phyloP scores from a whole-genome alignment of 2,113 vertebrate genomes.

The Trematocara stigmaticum region DNA sequence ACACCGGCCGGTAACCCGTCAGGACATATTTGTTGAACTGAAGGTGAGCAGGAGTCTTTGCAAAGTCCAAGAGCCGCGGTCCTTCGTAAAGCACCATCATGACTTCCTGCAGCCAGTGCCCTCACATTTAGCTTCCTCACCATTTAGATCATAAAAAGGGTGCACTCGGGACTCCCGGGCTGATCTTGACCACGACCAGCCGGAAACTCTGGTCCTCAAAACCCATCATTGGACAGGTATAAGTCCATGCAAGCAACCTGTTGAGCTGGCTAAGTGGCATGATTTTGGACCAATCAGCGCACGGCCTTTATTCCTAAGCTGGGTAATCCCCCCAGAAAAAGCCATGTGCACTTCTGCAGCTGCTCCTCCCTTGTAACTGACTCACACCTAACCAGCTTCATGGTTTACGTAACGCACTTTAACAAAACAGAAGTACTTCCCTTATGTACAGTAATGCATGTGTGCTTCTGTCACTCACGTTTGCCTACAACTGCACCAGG shows the following conservation, averaged over 20 bases:
- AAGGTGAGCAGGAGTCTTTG: slow-evolving; percentile 82
- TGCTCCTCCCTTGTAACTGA: slow-evolving; percentile 9
- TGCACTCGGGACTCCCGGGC: background rate
- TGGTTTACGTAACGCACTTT: background rate
- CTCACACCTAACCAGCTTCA: background rate
- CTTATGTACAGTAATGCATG: background rate
- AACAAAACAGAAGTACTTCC: background rate
- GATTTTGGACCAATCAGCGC: slow-evolving; percentile 58
- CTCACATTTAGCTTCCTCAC: slow-evolving; percentile 19
- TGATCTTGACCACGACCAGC: background rate
- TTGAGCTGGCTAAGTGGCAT: slow-evolving; percentile 53
- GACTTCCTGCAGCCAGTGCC: background rate
- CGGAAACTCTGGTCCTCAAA: background rate
- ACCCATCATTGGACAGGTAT: slow-evolving; percentile 41
- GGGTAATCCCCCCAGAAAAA: slow-evolving; percentile 62
- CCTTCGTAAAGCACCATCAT: slow-evolving; percentile 74
- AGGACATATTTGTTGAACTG: slow-evolving; percentile 90
- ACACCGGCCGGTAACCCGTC: slow-evolving; percentile 84
- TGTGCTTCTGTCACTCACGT: background rate
- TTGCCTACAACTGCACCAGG: background rate
- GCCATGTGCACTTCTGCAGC: slow-evolving; percentile 15
- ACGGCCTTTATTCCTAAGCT: slow-evolving; percentile 51
- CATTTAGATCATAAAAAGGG: slow-evolving; percentile 25
- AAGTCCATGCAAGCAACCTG: slow-evolving; percentile 45
- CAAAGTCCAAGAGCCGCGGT: slow-evolving; percentile 82